These are phyloP conservation scores for Pseudoatta argentina DNA, from an alignment of 1,140 invertebrate genomes.

Conservation along the genomic window DNA sequence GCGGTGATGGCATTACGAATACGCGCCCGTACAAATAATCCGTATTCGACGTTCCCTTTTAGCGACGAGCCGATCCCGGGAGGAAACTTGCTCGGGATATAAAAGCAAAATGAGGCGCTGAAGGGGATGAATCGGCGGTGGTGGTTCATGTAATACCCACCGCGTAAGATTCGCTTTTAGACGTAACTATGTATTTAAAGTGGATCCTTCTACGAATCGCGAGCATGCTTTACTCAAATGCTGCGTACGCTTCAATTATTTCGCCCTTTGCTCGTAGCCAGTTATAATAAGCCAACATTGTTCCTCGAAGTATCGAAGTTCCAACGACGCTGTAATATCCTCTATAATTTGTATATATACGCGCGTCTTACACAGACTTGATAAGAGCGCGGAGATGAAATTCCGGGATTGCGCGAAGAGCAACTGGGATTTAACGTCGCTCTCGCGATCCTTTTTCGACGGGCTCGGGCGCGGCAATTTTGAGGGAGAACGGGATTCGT, in stretches of 20 bases:
- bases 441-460: conserved; percentile 8
- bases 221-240: neutral
- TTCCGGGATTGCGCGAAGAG: conserved; percentile 9
- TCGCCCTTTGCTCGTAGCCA: conserved; percentile 1
- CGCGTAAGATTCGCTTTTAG: neutral
- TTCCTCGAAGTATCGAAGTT: conserved; percentile 23
- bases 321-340: conserved; percentile 13
- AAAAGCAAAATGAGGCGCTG: conserved; percentile 8
- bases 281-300: conserved; percentile 28
- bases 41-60: conserved; percentile 10
- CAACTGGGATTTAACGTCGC: neutral
- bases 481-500: neutral
- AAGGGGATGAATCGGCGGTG: neutral
- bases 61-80: too few species aligned
- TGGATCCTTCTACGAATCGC: neutral
- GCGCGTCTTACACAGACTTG: neutral
- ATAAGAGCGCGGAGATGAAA: conserved; percentile 24
- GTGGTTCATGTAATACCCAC: neutral
- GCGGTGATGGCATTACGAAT: neutral
- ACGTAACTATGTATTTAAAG: conserved; percentile 11
- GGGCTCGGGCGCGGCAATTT: conserved; percentile 1
- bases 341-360: conserved; percentile 16
- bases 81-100: neutral
- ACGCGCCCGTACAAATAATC: conserved; percentile 9
- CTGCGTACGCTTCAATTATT: conserved; percentile 4